Evolutionary conservation across 2,113 vertebrate genomes (phyloP).

Genomic region (Struthio camelus): DNA sequence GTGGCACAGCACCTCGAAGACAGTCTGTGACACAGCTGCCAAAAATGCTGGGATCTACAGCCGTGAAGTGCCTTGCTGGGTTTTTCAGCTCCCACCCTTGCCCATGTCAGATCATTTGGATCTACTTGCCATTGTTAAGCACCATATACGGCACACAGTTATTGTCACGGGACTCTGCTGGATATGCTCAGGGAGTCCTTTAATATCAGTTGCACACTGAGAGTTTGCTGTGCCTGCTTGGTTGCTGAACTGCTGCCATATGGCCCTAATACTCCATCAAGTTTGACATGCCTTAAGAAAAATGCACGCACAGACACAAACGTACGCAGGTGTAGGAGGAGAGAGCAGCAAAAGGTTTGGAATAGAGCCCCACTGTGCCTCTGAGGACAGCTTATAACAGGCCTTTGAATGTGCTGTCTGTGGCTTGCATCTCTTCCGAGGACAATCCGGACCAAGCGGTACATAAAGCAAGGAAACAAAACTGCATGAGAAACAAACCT

Average conservation of each 20-base stretch:
- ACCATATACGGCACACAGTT: background rate
- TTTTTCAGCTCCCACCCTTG: background rate
- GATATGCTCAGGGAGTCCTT: background rate
- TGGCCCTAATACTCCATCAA: background rate
- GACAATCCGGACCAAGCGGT: background rate
- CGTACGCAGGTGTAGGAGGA: background rate
- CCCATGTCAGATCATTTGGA: background rate
- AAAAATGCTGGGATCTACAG: background rate
- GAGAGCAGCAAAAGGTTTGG: background rate
- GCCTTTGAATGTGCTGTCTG: background rate
- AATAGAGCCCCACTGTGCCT: background rate
- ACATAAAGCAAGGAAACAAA: constrained; percentile 19
- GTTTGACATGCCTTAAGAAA: constrained; percentile 39
- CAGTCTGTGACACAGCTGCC: background rate
- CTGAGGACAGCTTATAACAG: background rate
- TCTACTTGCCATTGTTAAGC: background rate
- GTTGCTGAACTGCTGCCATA: constrained; percentile 30
- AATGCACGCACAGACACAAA: background rate
- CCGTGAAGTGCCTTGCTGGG: background rate
- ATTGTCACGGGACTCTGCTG: background rate
- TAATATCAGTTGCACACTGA: background rate
- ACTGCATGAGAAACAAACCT: constrained; percentile 27
- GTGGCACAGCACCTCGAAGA: background rate
- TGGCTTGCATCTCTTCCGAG: background rate
- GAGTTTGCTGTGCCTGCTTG: background rate